Conservation (phyloP, 2,113 vertebrate species). For the Sitta europaea region DNA sequence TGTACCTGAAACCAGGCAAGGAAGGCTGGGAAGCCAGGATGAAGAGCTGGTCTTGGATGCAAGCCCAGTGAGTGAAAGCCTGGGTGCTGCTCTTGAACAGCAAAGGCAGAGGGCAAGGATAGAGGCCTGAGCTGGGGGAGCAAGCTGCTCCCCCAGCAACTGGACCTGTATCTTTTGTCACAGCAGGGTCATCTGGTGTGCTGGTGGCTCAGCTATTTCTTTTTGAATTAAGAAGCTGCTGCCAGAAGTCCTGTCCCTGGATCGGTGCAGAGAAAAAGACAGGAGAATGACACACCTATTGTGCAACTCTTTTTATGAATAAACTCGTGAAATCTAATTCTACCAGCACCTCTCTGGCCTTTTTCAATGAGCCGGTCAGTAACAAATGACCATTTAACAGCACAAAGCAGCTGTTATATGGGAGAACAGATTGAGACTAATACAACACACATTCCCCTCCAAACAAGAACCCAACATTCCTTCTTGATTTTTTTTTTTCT, state of each 20-base stretch:
- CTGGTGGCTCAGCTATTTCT: background rate
- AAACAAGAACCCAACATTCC: background rate
- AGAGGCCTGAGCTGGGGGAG: accelerated
- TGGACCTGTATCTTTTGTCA: accelerated
- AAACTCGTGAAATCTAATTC: background rate
- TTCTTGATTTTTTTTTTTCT: background rate
- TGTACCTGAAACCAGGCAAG: background rate
- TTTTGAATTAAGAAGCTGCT: background rate
- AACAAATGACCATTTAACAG: conserved; percentile 9
- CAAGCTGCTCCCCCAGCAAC: accelerated
- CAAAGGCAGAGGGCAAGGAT: accelerated
- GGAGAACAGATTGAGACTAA: conserved; percentile 21
- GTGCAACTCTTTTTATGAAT: background rate
- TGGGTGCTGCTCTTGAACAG: background rate
- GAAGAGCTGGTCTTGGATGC: background rate
- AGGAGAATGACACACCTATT: background rate
- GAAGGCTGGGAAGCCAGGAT: background rate
- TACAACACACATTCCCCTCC: background rate
- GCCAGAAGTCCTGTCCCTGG: background rate
- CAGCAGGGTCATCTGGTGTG: background rate
- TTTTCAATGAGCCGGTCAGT: background rate
- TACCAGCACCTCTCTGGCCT: background rate
- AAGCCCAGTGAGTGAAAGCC: background rate
- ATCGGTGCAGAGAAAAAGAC: accelerated
- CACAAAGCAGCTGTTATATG: background rate